Conservation (phyloP, 2,888 invertebrate genomes). For the Incurvaria masculella region DNA sequence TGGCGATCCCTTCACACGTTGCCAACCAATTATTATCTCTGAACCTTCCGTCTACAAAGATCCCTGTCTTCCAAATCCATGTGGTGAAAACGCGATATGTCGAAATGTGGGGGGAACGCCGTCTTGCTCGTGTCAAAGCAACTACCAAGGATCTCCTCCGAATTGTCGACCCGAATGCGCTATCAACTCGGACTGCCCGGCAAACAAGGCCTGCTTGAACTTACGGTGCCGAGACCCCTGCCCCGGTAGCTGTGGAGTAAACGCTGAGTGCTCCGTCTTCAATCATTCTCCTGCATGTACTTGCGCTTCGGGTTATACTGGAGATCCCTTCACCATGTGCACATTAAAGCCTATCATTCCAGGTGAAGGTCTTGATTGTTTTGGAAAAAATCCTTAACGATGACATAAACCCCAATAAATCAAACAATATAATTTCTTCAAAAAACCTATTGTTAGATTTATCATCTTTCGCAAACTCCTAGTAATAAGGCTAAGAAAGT, state of each 20-base stretch:
- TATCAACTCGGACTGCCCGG: constrained; percentile 68
- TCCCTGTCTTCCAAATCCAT: constrained; percentile 69
- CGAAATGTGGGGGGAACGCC: constrained; percentile 57
- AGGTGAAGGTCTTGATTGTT: no score
- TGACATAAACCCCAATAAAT: no score
- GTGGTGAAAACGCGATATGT: constrained; percentile 65
- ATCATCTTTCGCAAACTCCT: no score
- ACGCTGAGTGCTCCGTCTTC: constrained; percentile 61
- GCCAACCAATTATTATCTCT: constrained; percentile 50
- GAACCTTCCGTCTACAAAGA: constrained; percentile 37
- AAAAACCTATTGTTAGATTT: no score
- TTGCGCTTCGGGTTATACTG: constrained; percentile 67
- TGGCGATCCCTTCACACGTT: constrained; percentile 69
- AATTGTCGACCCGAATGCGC: constrained; percentile 72
- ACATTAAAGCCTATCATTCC: constrained; percentile 48
- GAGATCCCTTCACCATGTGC: constrained; percentile 74
- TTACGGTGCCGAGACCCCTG: constrained; percentile 72
- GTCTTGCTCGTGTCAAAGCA: constrained; percentile 63
- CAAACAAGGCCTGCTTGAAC: constrained; percentile 68
- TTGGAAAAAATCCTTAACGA: no score
- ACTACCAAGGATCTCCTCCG: constrained; percentile 67
- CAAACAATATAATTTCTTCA: no score
- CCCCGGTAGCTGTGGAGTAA: constrained; percentile 66
- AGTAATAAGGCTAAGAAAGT: no score
- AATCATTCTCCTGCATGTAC: constrained; percentile 69